These are phyloP conservation scores for Pangasius djambal DNA, from an alignment of 2,797 vertebrate species.

Conservation along the genomic window DNA sequence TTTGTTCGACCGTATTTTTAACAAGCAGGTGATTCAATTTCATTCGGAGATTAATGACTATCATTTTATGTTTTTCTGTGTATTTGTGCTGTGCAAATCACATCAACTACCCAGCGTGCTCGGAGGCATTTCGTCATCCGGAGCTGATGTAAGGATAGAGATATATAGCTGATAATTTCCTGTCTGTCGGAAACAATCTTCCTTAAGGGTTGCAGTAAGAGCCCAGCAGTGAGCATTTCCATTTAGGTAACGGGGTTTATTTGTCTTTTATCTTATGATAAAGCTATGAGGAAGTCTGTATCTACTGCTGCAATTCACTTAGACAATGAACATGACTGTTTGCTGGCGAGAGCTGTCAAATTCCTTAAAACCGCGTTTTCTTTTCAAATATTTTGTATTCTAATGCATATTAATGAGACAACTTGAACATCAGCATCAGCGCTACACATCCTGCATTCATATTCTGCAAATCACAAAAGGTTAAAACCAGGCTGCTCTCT, in stretches of 20 bases:
- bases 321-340: neutral
- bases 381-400: neutral
- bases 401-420: neutral
- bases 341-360: neutral
- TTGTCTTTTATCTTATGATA: constrained; percentile 9
- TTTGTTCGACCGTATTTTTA: constrained; percentile 7
- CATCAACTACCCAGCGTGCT: neutral
- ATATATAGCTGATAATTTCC: constrained; percentile 28
- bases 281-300: neutral
- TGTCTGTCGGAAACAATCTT: constrained; percentile 47
- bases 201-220: neutral
- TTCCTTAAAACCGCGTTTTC: neutral
- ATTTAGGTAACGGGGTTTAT: constrained; percentile 1
- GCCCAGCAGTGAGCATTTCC: neutral
- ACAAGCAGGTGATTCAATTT: constrained; percentile 6
- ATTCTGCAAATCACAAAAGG: neutral
- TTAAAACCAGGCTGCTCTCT: neutral
- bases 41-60: constrained; percentile 18
- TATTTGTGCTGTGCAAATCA: constrained; percentile 9
- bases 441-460: neutral
- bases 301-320: constrained; percentile 27
- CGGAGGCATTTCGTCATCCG: constrained; percentile 1
- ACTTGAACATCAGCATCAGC: too few species aligned
- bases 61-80: neutral
- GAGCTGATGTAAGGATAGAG: constrained; percentile 7